Base-by-base conservation (phyloP, 2,888 invertebrate genomes). In the Leistus spinibarbis region DNA sequence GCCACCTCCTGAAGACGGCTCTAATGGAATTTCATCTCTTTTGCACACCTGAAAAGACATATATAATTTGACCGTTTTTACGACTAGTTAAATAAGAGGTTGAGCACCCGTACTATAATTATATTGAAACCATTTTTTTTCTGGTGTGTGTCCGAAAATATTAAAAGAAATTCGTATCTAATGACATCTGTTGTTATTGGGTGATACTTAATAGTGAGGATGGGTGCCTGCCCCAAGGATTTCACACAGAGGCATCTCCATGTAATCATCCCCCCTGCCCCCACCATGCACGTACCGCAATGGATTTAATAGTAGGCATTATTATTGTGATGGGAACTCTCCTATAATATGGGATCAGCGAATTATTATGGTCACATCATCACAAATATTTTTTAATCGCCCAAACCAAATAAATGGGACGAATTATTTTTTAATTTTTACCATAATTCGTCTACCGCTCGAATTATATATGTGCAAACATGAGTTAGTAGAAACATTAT, bases 41-140 rank as follows among this genome's bases (percentile, higher is more conserved):
- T 70, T 63, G 54, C 19, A 54, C 69, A 63, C 22, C 70, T 72
- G 19, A 65, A 72, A 63, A 72, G 72, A 72, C 54, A 60, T 22
- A 54, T 78, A 78, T 79, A 79, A 80, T 79, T 80, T 79, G 69
- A 77, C 76, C 76, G 79, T 78, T 77, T 78, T 78, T 77, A 79
- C 70, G 77, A 76, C 69, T 74, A 69, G 20, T 73, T 77, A 77
- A 78, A 78, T 79, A 77, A 76, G 76, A 76, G 77, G 76, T 77
- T 76, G 66, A 69, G 40, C 66, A 23, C 63, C 56, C 67, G 77
- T 74, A 70, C 74, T 78, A 74, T 78, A 78, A 79, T 79, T 79
- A 77, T 75, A 74, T 74, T 75, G 69, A 75, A 73, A 74, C 76
- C 60, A 54, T 69, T 65, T 77, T 79, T 79, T 78, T 77, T 76